These are phyloP conservation scores for Drosophila repleta DNA, from an alignment of 1,140 invertebrate species.

Conservation along the genomic window DNA sequence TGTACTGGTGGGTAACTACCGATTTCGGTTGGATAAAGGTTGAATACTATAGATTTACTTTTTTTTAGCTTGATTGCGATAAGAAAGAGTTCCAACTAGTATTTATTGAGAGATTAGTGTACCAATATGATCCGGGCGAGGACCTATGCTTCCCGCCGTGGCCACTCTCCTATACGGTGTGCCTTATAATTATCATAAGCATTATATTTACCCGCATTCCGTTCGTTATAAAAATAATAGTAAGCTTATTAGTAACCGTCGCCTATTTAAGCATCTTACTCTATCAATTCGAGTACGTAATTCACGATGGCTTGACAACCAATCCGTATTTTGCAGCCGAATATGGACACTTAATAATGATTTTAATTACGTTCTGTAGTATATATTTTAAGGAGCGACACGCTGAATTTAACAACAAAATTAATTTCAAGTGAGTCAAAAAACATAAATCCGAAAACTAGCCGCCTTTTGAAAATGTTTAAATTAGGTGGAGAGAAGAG, in stretches of 20 bases:
- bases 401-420: slow-evolving; percentile 93
- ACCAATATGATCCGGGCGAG: slow-evolving; percentile 40
- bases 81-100: slow-evolving; percentile 11
- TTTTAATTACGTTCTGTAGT: slow-evolving; percentile 88
- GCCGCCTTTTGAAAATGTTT: no score
- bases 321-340: slow-evolving; percentile 87
- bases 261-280: slow-evolving; percentile 89
- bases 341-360: slow-evolving; percentile 88
- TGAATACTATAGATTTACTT: not conserved
- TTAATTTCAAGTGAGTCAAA: slow-evolving; percentile 86
- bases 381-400: slow-evolving; percentile 93
- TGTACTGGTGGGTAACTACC: slow-evolving; percentile 85
- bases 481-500: slow-evolving; percentile 90
- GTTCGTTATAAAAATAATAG: slow-evolving; percentile 90
- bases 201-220: slow-evolving; percentile 94
- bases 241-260: slow-evolving; percentile 87
- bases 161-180: slow-evolving; percentile 91
- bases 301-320: slow-evolving; percentile 86
- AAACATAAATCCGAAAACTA: not conserved
- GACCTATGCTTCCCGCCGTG: slow-evolving; percentile 86
- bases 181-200: slow-evolving; percentile 90
- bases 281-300: slow-evolving; percentile 85
- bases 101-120: slow-evolving; percentile 48
- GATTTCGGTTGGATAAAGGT: not conserved
- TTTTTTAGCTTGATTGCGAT: slow-evolving; percentile 34